Percentiles rank a stretch among this genome's conserved stretches.
Conservation (phyloP, 2,113 vertebrate species). For the Haliaeetus leucogaster region DNA sequence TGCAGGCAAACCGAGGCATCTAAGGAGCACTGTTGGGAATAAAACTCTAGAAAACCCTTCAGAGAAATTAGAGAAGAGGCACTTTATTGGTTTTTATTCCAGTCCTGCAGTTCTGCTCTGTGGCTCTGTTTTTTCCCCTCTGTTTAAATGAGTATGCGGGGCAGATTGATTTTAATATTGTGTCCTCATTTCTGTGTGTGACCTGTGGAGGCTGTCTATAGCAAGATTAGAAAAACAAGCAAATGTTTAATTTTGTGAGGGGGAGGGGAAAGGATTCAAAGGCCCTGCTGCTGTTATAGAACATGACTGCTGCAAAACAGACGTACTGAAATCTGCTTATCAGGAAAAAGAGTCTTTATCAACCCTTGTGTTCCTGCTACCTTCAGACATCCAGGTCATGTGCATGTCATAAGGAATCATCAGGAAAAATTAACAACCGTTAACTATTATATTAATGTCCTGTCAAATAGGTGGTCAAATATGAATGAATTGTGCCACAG, state of each 20-base stretch:
- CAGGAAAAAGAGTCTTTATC: neutral
- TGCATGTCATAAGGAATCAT: neutral
- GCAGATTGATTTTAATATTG: slow-evolving; percentile 46
- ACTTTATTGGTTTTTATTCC: slow-evolving; percentile 59
- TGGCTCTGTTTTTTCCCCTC: slow-evolving; percentile 1
- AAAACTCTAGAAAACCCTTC: slow-evolving; percentile 62
- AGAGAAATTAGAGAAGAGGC: slow-evolving; percentile 48
- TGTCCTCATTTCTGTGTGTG: slow-evolving; percentile 22
- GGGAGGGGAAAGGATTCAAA: slow-evolving; percentile 1
- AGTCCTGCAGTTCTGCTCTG: slow-evolving; percentile 22
- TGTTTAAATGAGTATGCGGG: neutral
- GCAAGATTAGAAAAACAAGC: slow-evolving; percentile 58
- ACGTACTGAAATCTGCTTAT: neutral
- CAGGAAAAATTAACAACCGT: neutral
- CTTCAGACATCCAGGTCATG: neutral
- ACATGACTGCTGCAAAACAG: neutral
- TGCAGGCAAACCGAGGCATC: slow-evolving; percentile 58
- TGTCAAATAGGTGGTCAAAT: neutral
- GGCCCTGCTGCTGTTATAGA: neutral
- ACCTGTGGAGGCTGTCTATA: slow-evolving; percentile 27
- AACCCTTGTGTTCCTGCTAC: neutral
- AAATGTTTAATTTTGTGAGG: slow-evolving; percentile 45
- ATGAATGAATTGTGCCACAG: neutral
- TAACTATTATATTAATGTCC: neutral
- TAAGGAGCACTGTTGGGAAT: slow-evolving; percentile 60